These are phyloP conservation scores for Colius striatus DNA, from an alignment of 2,113 vertebrate genomes.

Conservation along the genomic window DNA sequence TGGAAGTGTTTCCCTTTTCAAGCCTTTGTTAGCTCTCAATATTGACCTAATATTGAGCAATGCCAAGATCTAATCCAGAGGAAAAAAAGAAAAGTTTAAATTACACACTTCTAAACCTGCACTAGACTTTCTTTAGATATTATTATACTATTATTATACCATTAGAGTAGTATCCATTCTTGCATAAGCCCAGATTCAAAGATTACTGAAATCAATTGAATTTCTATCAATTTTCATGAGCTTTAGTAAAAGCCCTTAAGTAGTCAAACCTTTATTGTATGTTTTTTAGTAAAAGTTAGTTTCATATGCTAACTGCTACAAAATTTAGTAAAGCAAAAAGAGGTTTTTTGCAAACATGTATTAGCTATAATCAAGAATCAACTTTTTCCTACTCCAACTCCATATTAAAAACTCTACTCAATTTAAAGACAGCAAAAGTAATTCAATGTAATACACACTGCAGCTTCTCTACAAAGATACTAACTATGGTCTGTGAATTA, in stretches of 20 bases:
- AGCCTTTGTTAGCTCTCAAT: rapidly evolving
- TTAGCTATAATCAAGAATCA: background rate
- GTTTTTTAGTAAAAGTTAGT: background rate
- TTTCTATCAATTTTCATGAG: background rate
- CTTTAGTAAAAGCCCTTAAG: background rate
- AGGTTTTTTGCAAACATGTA: background rate
- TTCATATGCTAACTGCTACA: background rate
- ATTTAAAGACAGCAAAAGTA: constrained; percentile 14
- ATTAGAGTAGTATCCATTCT: background rate
- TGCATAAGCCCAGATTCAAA: background rate
- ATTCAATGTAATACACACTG: background rate
- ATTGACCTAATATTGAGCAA: background rate
- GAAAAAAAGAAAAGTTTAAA: background rate
- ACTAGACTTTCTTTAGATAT: background rate
- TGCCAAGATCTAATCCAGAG: background rate
- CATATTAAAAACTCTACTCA: background rate
- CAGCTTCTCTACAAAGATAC: background rate
- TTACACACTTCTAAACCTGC: background rate
- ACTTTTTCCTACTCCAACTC: background rate
- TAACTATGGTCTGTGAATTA: background rate
- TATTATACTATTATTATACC: background rate
- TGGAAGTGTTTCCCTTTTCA: background rate
- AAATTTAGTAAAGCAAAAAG: background rate
- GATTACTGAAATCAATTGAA: background rate
- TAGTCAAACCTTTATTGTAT: background rate